A percentile compares a stretch with the other conserved stretches of the same genome.
These are phyloP conservation scores for Cliona cf. orientalis DNA, from an alignment of 37 sponge, comb jelly and placozoan genomes.

Conservation along the genomic window DNA sequence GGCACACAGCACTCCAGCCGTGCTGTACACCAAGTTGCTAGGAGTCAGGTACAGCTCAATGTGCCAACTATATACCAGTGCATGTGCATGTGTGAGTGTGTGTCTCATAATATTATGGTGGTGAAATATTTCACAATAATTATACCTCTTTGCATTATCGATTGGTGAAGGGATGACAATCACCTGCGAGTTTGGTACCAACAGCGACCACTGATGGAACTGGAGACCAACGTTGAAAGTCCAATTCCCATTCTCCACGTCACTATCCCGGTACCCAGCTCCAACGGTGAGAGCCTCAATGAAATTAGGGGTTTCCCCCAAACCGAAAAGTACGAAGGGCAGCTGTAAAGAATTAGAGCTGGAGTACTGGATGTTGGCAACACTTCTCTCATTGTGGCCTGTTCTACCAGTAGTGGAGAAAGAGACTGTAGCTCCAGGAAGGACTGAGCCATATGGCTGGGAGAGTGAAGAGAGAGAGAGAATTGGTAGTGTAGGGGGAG, in stretches of 20 bases:
- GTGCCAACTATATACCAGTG: slow-evolving; percentile 63
- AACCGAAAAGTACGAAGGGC: slow-evolving; percentile 75
- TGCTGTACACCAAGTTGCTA: slow-evolving; percentile 52
- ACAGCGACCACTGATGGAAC: slow-evolving; percentile 17
- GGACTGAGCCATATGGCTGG: slow-evolving; percentile 57
- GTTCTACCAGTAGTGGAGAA: slow-evolving; percentile 61
- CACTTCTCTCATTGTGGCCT: slow-evolving; percentile 17
- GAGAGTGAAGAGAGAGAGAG: slow-evolving; percentile 3
- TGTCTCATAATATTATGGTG: too few species aligned
- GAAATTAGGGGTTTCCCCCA: slow-evolving; percentile 71
- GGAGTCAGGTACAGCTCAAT: slow-evolving; percentile 69
- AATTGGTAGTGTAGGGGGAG: slow-evolving; percentile 8
- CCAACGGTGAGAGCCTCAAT: slow-evolving; percentile 58
- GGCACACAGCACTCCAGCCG: slow-evolving; percentile 47
- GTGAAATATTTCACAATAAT: too few species aligned
- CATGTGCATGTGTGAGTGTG: too few species aligned
- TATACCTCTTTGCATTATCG: slow-evolving; percentile 36
- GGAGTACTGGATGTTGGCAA: slow-evolving; percentile 7
- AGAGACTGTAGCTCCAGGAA: slow-evolving; percentile 46
- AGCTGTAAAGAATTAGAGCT: slow-evolving; percentile 30
- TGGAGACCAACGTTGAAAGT: neutral
- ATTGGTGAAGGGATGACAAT: slow-evolving; percentile 55
- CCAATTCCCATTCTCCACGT: neutral
- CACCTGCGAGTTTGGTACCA: slow-evolving; percentile 75
- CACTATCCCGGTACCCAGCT: neutral